Percentiles rank a stretch among this genome's conserved stretches.
phyloP scores from a whole-genome alignment of 1,140 invertebrate species.

The Caenorhabditis brenneri region DNA sequence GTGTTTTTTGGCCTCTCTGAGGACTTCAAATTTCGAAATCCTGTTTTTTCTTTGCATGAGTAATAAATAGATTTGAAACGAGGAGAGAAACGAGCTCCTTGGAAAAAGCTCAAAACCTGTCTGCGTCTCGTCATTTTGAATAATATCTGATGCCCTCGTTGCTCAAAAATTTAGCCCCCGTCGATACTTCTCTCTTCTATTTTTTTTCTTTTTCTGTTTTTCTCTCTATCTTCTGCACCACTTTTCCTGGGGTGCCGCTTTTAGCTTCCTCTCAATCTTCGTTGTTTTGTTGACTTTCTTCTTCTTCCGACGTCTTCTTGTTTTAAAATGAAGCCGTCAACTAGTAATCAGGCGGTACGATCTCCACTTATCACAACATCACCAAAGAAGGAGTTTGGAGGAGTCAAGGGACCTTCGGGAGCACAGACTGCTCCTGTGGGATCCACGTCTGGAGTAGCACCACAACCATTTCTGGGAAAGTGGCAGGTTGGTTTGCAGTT shows the following conservation, averaged over 20 bases:
- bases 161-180: constrained; percentile 26
- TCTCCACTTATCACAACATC: constrained; percentile 35
- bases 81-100: constrained; percentile 4
- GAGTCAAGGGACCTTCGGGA: constrained; percentile 1
- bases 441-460: not conserved
- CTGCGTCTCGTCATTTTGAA: not conserved
- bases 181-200: constrained; percentile 35
- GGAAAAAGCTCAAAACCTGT: not conserved
- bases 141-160: not conserved
- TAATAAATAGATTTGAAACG: constrained; percentile 35
- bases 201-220: constrained; percentile 31
- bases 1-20: not conserved
- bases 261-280: constrained; percentile 30
- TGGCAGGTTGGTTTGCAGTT: not conserved
- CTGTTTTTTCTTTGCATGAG: not conserved
- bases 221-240: not conserved
- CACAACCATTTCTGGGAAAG: not conserved
- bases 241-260: not conserved
- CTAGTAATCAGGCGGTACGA: constrained; percentile 33
- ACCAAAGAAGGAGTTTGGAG: not conserved
- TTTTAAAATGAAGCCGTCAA: constrained; percentile 25
- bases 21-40: constrained; percentile 15
- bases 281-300: constrained; percentile 1
- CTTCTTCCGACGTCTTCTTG: not conserved
- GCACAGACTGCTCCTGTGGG: not conserved